Base-by-base conservation (phyloP, 2,797 vertebrate species). In the Xiphophorus birchmanni region DNA sequence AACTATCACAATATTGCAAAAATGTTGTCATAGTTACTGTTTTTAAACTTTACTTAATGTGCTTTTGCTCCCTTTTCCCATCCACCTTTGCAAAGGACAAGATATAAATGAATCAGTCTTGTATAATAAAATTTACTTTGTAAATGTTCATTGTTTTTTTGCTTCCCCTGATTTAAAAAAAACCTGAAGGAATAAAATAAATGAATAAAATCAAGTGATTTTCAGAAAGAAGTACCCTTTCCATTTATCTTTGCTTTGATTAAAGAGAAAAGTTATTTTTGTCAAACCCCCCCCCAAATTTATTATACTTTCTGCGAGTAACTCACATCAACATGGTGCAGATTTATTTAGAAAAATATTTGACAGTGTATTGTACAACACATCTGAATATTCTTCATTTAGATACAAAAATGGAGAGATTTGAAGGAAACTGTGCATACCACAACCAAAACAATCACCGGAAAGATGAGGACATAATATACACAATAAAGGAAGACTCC, bases 381-480 rank as follows among this genome's bases (percentile, higher is more conserved):
- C 71, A 77, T n/a, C 35, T 15, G 4, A 79, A 35, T 35, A 69
- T 75, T 50, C 26, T 72, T 37, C 12, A 75, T 82, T 81, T 42
- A 74, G 29, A 77, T 32, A 32, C 76, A 12, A 29, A 73, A 29
- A 71, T 44, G 40, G 60, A 48, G 58, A 78, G 15, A 50, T 84
- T 79, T 47, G 56, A 6, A 77, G 50, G 47, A 84, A 87, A 86
- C 79, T 82, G 80, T 87, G 78, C 76, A 63, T 58, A 69, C 40
- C n/a, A 9, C 78, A 85, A 69, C 44, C 54, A 83, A 87, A 89
- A 60, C 67, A 63, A 50, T 78, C 89, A 88, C 92, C 85, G 67
- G 80, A 91, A 37, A 90, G 91, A 89, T 45, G 74, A 93, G 93
- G 86, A 83, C 78, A 67, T 58, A 74, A 50, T 50, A 58, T 82